These are phyloP conservation scores for Melieria crassipennis DNA, from an alignment of 2,888 invertebrate genomes.

Conservation along the genomic window DNA sequence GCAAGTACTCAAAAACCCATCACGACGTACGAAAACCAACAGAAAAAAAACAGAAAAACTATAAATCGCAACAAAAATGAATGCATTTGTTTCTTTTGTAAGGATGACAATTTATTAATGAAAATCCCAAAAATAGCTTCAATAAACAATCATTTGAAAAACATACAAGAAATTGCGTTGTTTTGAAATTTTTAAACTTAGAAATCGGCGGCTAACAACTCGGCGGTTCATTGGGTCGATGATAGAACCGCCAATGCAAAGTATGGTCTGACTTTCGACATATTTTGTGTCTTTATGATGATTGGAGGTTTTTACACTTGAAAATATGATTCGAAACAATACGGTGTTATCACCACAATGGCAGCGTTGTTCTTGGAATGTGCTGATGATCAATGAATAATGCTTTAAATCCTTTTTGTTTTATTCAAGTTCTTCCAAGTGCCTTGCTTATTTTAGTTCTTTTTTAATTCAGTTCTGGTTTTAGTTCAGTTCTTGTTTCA, in stretches of 20 bases:
- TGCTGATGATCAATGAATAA: neutral
- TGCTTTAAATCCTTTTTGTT: neutral
- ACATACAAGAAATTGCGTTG: constrained; percentile 4
- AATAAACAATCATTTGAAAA: constrained; percentile 30
- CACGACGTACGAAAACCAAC: constrained; percentile 17
- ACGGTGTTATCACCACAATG: too few relatives aligned
- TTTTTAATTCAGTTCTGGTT: constrained; percentile 19
- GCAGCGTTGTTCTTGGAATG: too few relatives aligned
- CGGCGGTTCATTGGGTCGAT: neutral
- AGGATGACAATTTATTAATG: constrained; percentile 28
- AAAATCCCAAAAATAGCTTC: constrained; percentile 37
- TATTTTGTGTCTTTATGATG: too few relatives aligned
- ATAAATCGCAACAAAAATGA: constrained; percentile 17
- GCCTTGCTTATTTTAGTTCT: constrained; percentile 73
- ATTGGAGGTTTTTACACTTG: too few relatives aligned
- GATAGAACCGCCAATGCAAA: too few relatives aligned
- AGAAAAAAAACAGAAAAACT: constrained; percentile 13
- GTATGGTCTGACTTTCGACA: too few relatives aligned
- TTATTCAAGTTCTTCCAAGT: neutral
- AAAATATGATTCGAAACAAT: too few relatives aligned
- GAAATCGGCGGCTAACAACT: neutral
- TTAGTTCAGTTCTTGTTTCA: too few relatives aligned
- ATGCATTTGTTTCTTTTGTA: constrained; percentile 38
- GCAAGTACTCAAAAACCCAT: constrained; percentile 17
- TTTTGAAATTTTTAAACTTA: neutral